phyloP scores from a whole-genome alignment of 1,140 invertebrate species.

The Zaprionus inermis region DNA sequence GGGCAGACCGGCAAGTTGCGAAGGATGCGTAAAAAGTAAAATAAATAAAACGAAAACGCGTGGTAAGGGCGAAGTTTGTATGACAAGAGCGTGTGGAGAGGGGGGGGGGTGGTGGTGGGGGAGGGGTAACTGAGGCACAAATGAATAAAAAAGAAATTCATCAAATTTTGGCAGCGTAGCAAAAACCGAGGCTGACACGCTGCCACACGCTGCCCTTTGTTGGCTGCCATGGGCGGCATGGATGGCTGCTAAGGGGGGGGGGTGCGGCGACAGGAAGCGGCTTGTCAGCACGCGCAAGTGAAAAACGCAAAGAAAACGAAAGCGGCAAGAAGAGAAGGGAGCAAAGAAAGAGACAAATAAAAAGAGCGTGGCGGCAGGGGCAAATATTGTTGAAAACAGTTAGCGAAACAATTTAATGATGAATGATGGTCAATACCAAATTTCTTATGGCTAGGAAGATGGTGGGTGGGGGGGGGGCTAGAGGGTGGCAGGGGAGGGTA shows the following conservation, averaged over 20 bases:
- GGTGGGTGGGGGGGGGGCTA: not conserved
- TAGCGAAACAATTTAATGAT: conserved; percentile 82
- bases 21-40: conserved; percentile 26
- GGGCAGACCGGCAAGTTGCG: conserved; percentile 12
- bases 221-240: conserved; percentile 10
- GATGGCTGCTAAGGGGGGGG: not conserved
- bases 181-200: conserved; percentile 44
- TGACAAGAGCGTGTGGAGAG: too few relatives aligned
- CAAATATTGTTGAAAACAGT: conserved; percentile 72
- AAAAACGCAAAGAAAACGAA: conserved; percentile 32
- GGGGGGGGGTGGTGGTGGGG: too few relatives aligned
- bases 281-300: conserved; percentile 68
- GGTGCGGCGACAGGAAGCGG: conserved; percentile 59
- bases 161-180: conserved; percentile 73
- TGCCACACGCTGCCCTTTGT: conserved; percentile 28
- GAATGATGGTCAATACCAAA: conserved; percentile 76
- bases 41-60: conserved; percentile 44
- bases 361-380: not conserved
- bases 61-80: conserved; percentile 36
- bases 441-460: conserved; percentile 30
- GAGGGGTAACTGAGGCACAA: conserved; percentile 27
- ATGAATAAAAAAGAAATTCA: conserved; percentile 81
- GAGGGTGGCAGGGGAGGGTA: too few relatives aligned
- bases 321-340: not conserved
- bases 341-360: conserved; percentile 13